Percentiles rank a stretch among this genome's conserved stretches.
phyloP scores from a whole-genome alignment of 64 coral and sea anemone genomes.

The Montipora cactus region DNA sequence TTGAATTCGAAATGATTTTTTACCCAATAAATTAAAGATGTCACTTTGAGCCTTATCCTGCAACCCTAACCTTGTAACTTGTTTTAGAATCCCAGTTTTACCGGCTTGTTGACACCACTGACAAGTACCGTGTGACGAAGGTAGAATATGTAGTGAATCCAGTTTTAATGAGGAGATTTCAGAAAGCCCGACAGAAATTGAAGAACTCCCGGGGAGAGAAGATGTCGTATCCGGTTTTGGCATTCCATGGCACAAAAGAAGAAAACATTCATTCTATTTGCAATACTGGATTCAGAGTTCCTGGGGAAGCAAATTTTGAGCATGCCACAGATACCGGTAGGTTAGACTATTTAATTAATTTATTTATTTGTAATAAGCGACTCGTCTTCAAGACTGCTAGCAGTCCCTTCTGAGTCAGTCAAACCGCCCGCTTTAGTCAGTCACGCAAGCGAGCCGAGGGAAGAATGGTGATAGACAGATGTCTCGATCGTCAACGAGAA shows the following conservation, averaged over 20 bases:
- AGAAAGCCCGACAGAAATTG: conserved; percentile 73
- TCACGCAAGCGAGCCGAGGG: too few relatives aligned
- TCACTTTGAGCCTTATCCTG: neutral
- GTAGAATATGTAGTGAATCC: conserved; percentile 92
- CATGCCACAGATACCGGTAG: conserved; percentile 87
- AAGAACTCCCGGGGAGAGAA: conserved; percentile 57
- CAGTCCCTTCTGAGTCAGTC: too few relatives aligned
- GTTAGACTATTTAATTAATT: neutral
- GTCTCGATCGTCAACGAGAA: too few relatives aligned
- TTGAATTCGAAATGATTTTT: too few relatives aligned
- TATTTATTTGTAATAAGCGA: neutral
- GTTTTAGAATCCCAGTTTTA: conserved; percentile 90
- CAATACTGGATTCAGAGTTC: conserved; percentile 60
- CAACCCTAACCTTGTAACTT: neutral
- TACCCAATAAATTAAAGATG: too few relatives aligned
- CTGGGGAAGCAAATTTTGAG: conserved; percentile 78
- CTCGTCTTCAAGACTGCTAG: too few relatives aligned
- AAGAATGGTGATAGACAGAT: too few relatives aligned
- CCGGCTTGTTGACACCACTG: conserved; percentile 77
- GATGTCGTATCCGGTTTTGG: conserved; percentile 80
- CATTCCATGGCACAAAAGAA: conserved; percentile 91
- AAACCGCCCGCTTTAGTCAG: too few relatives aligned
- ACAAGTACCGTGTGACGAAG: conserved; percentile 83
- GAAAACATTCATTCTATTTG: conserved; percentile 79
- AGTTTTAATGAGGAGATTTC: conserved; percentile 71